Percentiles rank a stretch among this genome's conserved stretches.
phyloP scores from a whole-genome alignment of 2,888 invertebrate species.

The Agonopterix heracliana region DNA sequence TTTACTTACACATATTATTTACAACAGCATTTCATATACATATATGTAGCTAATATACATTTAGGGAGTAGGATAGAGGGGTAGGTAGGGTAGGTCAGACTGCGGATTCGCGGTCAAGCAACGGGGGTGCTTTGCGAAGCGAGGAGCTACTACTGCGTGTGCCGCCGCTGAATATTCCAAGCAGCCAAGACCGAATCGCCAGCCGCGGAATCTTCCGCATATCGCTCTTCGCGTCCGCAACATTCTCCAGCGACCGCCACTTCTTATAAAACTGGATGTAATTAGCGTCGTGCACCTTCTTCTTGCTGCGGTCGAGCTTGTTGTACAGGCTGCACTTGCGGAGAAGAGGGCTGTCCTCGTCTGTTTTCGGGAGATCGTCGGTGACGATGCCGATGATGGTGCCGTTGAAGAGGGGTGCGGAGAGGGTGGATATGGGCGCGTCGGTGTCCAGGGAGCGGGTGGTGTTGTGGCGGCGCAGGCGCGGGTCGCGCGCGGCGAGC shows the following conservation, averaged over 20 bases:
- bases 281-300: constrained; percentile 56
- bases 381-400: constrained; percentile 53
- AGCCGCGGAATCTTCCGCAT: constrained; percentile 78
- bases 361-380: constrained; percentile 48
- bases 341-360: constrained; percentile 65
- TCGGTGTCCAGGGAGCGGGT: constrained; percentile 55
- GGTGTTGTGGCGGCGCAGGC: constrained; percentile 43
- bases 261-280: constrained; percentile 79
- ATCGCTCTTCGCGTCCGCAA: constrained; percentile 58
- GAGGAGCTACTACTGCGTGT: constrained; percentile 78
- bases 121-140: constrained; percentile 60
- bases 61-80: constrained; percentile 6
- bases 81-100: constrained; percentile 37
- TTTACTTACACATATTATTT: constrained; percentile 75
- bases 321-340: constrained; percentile 57
- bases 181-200: constrained; percentile 83
- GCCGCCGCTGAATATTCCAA: constrained; percentile 83
- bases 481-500: constrained; percentile 29
- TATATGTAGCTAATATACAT: constrained; percentile 29
- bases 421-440: constrained; percentile 49
- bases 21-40: constrained; percentile 66
- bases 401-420: constrained; percentile 62
- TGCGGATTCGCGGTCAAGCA: constrained; percentile 68
- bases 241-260: constrained; percentile 87
- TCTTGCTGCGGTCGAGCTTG: constrained; percentile 51